Evolutionary conservation across 2,113 vertebrate species (phyloP), one percentile per base, ranked within the genome.

Genomic region (Phoxinus phoxinus): DNA sequence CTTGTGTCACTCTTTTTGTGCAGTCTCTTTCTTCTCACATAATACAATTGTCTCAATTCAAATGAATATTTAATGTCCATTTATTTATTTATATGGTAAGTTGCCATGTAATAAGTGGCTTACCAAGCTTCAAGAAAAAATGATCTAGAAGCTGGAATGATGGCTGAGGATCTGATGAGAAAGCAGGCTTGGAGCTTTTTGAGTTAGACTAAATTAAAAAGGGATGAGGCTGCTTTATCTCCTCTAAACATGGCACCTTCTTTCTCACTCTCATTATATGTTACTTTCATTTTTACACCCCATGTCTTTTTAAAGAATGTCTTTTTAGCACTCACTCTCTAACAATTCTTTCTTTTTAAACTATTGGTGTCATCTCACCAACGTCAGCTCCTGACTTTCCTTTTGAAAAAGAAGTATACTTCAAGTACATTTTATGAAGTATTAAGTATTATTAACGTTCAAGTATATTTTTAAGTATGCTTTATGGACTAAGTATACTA

Each of bases 151-250:
- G 12, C n/a, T 75, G 12, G 13, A 75, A 25, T 10, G 25, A 30
- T 51, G 30, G 32, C 76, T n/a, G 11, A 37, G 6, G 41, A 25
- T 48, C 17, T 48, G 44, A 74, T 74, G 37, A 76, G 74, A 53
- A 53, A 76, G 53, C 74, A 53, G 27, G 27, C 51, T 53, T 76
- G 48, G 58, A 63, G 15, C n/a, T 19, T 21, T 65, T 41, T 61
- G 56, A 80, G 58, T 59, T 41, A n/a, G 17, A 44, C 30, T 61
- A 41, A 41, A 63, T 37, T 63, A 61, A 30, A 80, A 63, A 63
- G 23, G 25, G 13, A 44, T 44, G 19, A 76, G 48, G 21, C 53
- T 78, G 51, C 51, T 46, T 65, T 59, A 59, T 59, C 53, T 59
- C 53, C 23, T 27, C 78, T 46, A 44, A 63, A 46, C 27, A 46